Evolutionary conservation across 2,797 vertebrate species (phyloP).

Genomic region (Austrolebias charrua): DNA sequence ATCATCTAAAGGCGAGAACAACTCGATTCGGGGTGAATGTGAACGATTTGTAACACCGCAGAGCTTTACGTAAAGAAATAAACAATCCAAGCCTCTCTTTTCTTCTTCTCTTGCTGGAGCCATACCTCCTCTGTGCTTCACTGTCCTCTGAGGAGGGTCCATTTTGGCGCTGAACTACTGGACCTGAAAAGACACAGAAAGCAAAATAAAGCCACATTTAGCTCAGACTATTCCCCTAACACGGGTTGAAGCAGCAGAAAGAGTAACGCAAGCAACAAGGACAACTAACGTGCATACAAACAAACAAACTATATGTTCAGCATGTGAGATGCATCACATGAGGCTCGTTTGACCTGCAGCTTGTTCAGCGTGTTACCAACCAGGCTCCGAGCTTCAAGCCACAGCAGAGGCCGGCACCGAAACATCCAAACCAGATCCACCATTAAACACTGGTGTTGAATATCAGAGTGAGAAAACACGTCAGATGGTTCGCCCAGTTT

Average conservation of each 20-base stretch:
- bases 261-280: not conserved
- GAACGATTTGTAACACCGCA: too few species aligned
- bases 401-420: not conserved
- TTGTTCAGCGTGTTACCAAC: constrained; percentile 30
- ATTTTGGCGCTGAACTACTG: constrained; percentile 93
- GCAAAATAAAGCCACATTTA: not conserved
- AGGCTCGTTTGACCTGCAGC: constrained; percentile 32
- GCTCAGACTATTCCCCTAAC: not conserved
- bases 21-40: too few species aligned
- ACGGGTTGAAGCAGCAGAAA: too few species aligned
- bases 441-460: constrained; percentile 8
- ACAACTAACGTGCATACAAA: too few species aligned
- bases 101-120: not conserved
- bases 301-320: too few species aligned
- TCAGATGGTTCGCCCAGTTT: constrained; percentile 13
- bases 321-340: constrained; percentile 42
- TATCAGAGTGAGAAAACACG: constrained; percentile 7
- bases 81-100: not conserved
- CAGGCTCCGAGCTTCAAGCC: constrained; percentile 34
- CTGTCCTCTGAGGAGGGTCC: constrained; percentile 93
- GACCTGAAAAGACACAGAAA: constrained; percentile 79
- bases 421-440: too few species aligned
- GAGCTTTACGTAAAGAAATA: too few species aligned
- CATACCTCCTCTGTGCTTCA: constrained; percentile 94
- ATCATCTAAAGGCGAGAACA: too few species aligned